These are phyloP conservation scores for Kryptopterus vitreolus DNA, from an alignment of 2,797 vertebrate species.

Conservation along the genomic window DNA sequence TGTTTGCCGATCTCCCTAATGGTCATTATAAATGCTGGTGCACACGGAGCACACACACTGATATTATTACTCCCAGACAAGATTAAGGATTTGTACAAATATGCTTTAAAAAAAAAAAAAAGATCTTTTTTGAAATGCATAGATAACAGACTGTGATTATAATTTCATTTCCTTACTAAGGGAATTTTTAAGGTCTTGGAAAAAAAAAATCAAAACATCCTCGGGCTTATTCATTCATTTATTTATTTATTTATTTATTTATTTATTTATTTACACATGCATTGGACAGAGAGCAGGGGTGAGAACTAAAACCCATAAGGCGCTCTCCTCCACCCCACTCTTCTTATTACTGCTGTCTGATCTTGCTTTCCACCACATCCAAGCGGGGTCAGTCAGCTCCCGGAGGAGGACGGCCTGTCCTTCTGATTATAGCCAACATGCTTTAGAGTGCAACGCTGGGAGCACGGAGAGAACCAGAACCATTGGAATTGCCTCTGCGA, in stretches of 20 bases:
- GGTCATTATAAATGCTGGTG: background rate
- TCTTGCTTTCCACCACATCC: constrained; percentile 52
- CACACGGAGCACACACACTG: background rate
- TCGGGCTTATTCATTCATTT: no score
- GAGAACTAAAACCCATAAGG: constrained; percentile 35
- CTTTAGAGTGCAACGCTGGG: constrained; percentile 59
- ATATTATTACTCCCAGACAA: background rate
- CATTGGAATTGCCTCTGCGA: background rate
- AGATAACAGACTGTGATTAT: background rate
- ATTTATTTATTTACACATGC: no score
- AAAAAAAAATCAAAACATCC: no score
- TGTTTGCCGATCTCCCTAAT: background rate
- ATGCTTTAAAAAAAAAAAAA: background rate
- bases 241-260: no score
- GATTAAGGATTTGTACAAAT: background rate
- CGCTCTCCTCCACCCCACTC: constrained; percentile 38
- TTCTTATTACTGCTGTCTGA: constrained; percentile 45
- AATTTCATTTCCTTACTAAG: background rate
- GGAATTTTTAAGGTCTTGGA: background rate
- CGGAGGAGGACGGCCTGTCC: constrained; percentile 56
- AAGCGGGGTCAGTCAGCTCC: constrained; percentile 65
- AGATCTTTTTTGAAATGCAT: background rate
- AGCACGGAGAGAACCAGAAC: constrained; percentile 37
- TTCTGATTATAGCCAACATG: constrained; percentile 64
- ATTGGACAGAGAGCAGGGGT: background rate